Base-by-base conservation (phyloP, 2,797 vertebrate species). In the Coilia nasus region DNA sequence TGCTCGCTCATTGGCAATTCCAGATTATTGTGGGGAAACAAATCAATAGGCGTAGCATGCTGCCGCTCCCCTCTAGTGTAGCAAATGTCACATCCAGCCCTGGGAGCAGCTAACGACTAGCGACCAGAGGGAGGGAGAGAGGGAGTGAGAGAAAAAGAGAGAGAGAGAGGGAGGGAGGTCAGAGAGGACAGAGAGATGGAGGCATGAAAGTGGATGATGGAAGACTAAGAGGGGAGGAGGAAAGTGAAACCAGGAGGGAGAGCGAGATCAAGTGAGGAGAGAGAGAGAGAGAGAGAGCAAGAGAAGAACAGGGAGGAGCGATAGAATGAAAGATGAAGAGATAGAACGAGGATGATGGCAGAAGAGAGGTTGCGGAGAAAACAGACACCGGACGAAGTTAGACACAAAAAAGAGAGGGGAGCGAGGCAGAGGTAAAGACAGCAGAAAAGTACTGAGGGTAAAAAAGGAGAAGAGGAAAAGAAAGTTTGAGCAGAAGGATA, bases 11-110 rank as follows among this genome's bases (percentile, higher is more conserved):
- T 82, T 82, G 86, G 83, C 85, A 19, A 81, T 41, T 60, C 35
- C 84, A 82, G 83, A 84, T 86, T 83, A 83, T 71, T 82, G 46
- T 84, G 83, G 44, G 81, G 56, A 87, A 87, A 86, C 83, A 85
- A 86, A 81, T 82, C 85, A 88, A 84, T 86, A 54, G 71, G 12
- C 64, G 80, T n/a, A 31, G 25, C 81, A 67, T 41, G 67, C 44
- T 83, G 21, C 57, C 64, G 60, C 28, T 59, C 83, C 59, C 44
- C 28, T 62, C 81, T 71, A 84, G 50, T n/a, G 60, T 5, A 57
- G 57, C 35, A 56, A 28, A 71, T 56, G 31, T 35, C 23, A 82
- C 25, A 14, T 23, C 11, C 31, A 75, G 78, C 46, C 25, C 67
- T 60, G 28, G 50, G 62, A 57, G 82, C 35, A 31, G 71, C 71